A percentile compares a stretch with the other conserved stretches of the same genome.
These are phyloP conservation scores for Caenorhabditis sp. DNA, from an alignment of 2,888 invertebrate species.

Conservation along the genomic window DNA sequence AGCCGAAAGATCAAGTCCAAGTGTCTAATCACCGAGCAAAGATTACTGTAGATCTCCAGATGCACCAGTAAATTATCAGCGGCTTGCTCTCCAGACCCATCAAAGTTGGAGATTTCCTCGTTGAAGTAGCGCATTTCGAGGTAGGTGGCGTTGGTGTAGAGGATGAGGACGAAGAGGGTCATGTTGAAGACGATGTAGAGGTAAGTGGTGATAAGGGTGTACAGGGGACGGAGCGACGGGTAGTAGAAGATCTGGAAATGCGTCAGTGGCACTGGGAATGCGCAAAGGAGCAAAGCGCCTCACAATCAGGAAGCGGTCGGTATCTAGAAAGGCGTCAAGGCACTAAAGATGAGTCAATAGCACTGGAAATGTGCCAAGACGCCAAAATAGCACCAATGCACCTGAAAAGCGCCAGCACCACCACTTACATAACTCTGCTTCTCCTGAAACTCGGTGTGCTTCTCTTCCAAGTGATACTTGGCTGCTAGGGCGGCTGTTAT, in stretches of 20 bases:
- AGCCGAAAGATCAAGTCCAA: slow-evolving; percentile 67
- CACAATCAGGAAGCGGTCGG: no score
- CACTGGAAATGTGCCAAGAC: no score
- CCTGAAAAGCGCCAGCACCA: not conserved
- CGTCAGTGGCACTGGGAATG: no score
- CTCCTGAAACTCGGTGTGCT: slow-evolving; percentile 62
- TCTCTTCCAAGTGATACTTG: slow-evolving; percentile 64
- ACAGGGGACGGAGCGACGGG: slow-evolving; percentile 53
- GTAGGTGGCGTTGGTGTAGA: slow-evolving; percentile 67
- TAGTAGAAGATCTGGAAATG: slow-evolving; percentile 65
- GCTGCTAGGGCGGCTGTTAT: slow-evolving; percentile 56
- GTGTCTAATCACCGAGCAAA: slow-evolving; percentile 63
- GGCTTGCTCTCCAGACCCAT: slow-evolving; percentile 51
- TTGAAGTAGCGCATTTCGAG: slow-evolving; percentile 70
- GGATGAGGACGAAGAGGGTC: slow-evolving; percentile 65
- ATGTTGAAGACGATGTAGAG: slow-evolving; percentile 69
- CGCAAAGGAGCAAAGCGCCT: no score
- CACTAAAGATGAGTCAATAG: no score
- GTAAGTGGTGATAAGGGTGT: slow-evolving; percentile 62
- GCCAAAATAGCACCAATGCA: no score
- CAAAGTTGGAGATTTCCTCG: slow-evolving; percentile 60
- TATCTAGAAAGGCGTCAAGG: no score
- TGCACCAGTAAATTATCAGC: slow-evolving; percentile 52
- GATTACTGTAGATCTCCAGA: slow-evolving; percentile 61
- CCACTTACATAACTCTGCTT: slow-evolving; percentile 59